These are phyloP conservation scores for Microplitis deprimator DNA, from an alignment of 2,888 invertebrate species.

Conservation along the genomic window DNA sequence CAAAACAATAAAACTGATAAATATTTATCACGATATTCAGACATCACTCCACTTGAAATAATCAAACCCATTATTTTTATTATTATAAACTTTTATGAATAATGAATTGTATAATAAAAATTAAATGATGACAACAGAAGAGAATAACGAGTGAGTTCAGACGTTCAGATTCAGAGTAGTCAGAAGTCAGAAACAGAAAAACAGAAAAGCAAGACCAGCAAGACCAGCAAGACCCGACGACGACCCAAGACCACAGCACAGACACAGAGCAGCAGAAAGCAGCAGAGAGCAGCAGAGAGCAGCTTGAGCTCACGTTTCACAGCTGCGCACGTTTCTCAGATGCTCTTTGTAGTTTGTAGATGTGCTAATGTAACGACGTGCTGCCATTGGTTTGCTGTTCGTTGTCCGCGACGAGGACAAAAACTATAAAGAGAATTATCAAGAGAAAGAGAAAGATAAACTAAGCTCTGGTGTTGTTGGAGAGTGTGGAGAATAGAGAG, in stretches of 20 bases:
- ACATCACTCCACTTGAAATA: no score
- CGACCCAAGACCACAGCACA: constrained; percentile 44
- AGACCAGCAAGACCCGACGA: background rate
- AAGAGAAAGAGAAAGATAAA: background rate
- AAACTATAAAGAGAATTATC: background rate
- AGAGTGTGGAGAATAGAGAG: background rate
- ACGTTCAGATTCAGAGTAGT: no score
- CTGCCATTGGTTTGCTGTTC: background rate
- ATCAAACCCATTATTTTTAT: no score
- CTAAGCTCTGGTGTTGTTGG: no score
- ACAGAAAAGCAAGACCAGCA: no score
- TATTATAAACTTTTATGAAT: no score
- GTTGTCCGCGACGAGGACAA: background rate
- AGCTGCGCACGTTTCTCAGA: constrained; percentile 52
- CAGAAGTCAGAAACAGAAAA: no score
- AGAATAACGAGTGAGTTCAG: no score
- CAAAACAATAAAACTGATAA: no score
- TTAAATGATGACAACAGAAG: no score
- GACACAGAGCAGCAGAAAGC: constrained; percentile 49
- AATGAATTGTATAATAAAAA: no score
- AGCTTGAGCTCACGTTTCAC: constrained; percentile 57
- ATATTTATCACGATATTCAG: no score
- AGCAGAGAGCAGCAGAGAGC: constrained; percentile 40
- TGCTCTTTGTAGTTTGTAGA: background rate
- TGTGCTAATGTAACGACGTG: background rate